Evolutionary conservation across 2,797 vertebrate genomes (phyloP), one percentile per base, ranked within the genome.

Genomic region (Podargus strigoides): DNA sequence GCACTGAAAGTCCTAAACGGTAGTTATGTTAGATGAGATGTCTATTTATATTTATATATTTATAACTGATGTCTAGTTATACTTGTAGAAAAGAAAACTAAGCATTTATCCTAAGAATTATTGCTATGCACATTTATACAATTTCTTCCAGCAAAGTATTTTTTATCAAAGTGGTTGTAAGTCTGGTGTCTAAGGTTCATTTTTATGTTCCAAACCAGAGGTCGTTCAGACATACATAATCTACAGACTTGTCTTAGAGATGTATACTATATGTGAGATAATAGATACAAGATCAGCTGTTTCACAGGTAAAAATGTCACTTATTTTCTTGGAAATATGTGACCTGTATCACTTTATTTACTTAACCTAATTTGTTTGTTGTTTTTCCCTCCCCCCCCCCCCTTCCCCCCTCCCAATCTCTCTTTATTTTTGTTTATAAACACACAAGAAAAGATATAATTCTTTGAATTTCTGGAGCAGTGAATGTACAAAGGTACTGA

Each of bases 121-220:
- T 36, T 53, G 7, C 7, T 27, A 28, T 21, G 4, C 3, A 9
- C 3, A 34, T 86, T 70, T 64, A 26, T n/a, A 7, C 12, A 69
- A 20, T 53, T 70, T 11, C 22, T 82, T 66, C 24, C 56, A 73
- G 73, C 2, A 28, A 66, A 58, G 3, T 62, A 67, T 28, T 62
- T 79, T 50, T 36, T 82, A 75, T 36, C 3, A 75, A 63, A 73
- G 7, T 46, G 37, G 46, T 53, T 28, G 2, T 46, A 39, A 87
- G 2, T 16, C 12, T 1, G 0, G 6, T 41, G 2, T 7, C 10
- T 69, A 39, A 50, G 34, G 23, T 52, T 70, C 7, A 14, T 44
- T 49, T 56, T 52, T 50, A 22, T 24, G 2, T 75, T 81, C 23
- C 37, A 69, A 58, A 58, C 7, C 7, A 87, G 12, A 85, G 5